Evolutionary conservation across 2,888 invertebrate species (phyloP).

Genomic region (Tetragonula carbonaria): DNA sequence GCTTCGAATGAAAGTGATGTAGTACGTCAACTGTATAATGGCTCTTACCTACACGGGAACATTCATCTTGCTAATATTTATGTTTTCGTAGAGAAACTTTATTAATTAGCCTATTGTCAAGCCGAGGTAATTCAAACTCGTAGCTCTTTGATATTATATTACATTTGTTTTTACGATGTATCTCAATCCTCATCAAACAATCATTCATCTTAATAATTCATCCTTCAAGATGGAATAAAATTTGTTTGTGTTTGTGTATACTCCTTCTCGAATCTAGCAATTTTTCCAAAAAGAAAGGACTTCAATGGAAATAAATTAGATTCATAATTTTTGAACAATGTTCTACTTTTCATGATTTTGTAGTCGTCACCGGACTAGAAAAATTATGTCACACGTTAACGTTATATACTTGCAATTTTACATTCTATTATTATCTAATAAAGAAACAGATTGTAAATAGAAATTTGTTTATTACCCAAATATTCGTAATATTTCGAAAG

Average conservation of each 20-base stretch:
- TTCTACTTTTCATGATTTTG: background rate
- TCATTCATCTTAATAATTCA: background rate
- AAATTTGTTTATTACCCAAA: too few relatives aligned
- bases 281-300: background rate
- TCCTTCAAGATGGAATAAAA: background rate
- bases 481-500: too few relatives aligned
- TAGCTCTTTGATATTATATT: background rate
- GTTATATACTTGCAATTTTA: too few relatives aligned
- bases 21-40: conserved; percentile 33
- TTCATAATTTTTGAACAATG: background rate
- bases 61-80: conserved; percentile 28
- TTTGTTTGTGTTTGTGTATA: background rate
- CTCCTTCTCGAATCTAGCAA: too few relatives aligned
- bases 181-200: background rate
- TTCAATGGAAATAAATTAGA: background rate
- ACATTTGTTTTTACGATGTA: background rate
- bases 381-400: background rate
- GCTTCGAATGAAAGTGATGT: conserved; percentile 24
- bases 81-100: conserved; percentile 26
- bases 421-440: too few relatives aligned
- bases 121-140: background rate
- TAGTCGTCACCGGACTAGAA: background rate
- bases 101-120: conserved; percentile 36
- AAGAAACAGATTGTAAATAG: too few relatives aligned
- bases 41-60: conserved; percentile 7